Evolutionary conservation across 2,113 vertebrate genomes (phyloP).

Genomic region (Hyla sarda): DNA sequence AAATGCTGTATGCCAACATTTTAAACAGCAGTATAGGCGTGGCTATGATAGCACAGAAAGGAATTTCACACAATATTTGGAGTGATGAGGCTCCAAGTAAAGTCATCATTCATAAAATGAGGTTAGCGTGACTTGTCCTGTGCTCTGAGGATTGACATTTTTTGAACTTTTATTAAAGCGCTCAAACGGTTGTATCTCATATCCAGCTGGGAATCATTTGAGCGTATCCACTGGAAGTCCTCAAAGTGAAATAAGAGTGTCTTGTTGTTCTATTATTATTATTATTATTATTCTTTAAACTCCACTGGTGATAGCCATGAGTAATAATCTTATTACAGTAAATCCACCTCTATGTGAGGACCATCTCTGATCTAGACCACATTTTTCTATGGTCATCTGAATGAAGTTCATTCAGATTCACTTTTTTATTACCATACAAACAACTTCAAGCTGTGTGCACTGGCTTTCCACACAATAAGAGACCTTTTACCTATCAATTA

Average conservation of each 20-base stretch:
- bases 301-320: background rate
- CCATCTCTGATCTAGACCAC: background rate
- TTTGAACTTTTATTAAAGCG: background rate
- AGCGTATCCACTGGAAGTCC: background rate
- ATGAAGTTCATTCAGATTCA: no score
- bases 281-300: background rate
- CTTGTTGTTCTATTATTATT: background rate
- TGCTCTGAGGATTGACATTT: background rate
- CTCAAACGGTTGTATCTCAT: background rate
- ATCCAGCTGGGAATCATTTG: background rate
- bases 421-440: no score
- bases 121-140: constrained; percentile 3
- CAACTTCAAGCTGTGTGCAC: no score
- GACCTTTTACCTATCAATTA: no score
- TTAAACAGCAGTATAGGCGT: background rate
- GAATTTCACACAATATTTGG: constrained; percentile 1
- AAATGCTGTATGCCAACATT: background rate
- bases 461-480: no score
- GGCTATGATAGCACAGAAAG: background rate
- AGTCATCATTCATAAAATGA: constrained; percentile 12
- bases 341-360: background rate
- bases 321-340: background rate
- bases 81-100: background rate
- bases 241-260: no score
- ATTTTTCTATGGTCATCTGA: background rate